Percentiles rank a stretch among this genome's conserved stretches.
Evolutionary conservation across 1,140 invertebrate species (phyloP).

Genomic region (Aphelenchoides fujianensis): DNA sequence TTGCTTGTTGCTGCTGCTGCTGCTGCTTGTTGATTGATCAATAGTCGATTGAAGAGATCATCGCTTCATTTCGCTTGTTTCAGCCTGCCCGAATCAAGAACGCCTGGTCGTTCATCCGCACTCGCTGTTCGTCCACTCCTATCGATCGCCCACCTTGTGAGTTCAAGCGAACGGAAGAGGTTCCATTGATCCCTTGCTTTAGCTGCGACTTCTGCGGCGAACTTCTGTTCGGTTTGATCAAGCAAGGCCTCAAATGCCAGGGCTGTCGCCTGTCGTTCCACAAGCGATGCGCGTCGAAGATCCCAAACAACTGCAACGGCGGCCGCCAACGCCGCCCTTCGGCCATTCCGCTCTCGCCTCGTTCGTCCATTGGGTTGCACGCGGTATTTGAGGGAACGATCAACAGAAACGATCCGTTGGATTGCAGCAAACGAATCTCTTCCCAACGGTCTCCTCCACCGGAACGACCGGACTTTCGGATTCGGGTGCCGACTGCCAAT

Average conservation of each 20-base stretch:
- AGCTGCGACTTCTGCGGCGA: conserved; percentile 97
- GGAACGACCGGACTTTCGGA: not conserved
- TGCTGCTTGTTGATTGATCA: no score
- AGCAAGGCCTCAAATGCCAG: conserved; percentile 97
- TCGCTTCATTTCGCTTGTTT: no score
- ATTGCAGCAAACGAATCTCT: conserved; percentile 24
- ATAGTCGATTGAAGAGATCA: no score
- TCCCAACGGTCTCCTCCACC: conserved; percentile 36
- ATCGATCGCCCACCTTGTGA: conserved; percentile 91
- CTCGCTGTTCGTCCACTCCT: conserved; percentile 87
- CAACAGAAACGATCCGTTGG: not conserved
- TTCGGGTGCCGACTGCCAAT: conserved; percentile 1
- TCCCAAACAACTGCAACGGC: conserved; percentile 88
- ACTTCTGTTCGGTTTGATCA: conserved; percentile 94
- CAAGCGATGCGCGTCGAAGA: conserved; percentile 95
- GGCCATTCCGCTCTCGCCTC: conserved; percentile 60
- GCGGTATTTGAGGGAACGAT: conserved; percentile 30
- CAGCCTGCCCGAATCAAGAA: conserved; percentile 60
- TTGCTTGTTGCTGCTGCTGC: no score
- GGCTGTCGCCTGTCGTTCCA: conserved; percentile 96
- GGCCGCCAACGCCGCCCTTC: conserved; percentile 60
- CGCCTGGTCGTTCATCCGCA: conserved; percentile 73
- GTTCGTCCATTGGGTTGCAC: conserved; percentile 61
- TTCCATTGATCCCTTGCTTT: no score
- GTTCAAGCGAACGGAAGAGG: no score